Percentiles rank a stretch among this genome's conserved stretches.
Evolutionary conservation across 2,113 vertebrate species (phyloP).

Genomic region (Vidua macroura): DNA sequence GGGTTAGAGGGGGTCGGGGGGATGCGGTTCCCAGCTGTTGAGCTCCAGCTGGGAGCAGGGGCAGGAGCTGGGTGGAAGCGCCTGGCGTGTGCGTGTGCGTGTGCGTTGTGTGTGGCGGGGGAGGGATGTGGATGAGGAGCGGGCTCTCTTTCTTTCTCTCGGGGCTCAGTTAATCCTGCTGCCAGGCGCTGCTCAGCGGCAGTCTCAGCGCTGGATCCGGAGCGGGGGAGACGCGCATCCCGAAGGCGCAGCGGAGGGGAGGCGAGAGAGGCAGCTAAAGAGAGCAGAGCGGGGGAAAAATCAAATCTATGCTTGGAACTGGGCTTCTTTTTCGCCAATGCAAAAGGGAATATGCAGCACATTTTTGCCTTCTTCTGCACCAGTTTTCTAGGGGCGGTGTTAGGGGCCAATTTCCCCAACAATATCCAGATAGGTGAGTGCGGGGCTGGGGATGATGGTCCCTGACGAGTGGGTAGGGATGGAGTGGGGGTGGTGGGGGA

Average conservation of each 20-base stretch:
- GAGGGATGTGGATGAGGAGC: slow-evolving; percentile 72
- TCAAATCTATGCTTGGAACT: slow-evolving; percentile 91
- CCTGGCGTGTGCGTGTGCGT: slow-evolving; percentile 6
- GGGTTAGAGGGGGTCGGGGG: not conserved
- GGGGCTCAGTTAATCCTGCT: slow-evolving; percentile 77
- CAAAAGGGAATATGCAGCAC: slow-evolving; percentile 99
- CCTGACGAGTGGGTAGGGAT: not conserved
- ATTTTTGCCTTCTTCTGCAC: slow-evolving; percentile 96
- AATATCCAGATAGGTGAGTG: slow-evolving; percentile 98
- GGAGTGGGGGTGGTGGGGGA: not conserved
- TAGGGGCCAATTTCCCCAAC: slow-evolving; percentile 99
- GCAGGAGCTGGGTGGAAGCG: slow-evolving; percentile 30
- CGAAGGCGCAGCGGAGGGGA: slow-evolving; percentile 53
- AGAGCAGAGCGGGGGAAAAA: slow-evolving; percentile 68
- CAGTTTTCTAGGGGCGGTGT: slow-evolving; percentile 96
- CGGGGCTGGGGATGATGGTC: not conserved
- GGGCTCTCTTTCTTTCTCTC: slow-evolving; percentile 68
- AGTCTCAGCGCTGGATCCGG: slow-evolving; percentile 72
- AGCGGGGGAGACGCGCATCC: slow-evolving; percentile 60
- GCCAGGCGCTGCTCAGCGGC: slow-evolving; percentile 79
- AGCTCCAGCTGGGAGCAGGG: not conserved
- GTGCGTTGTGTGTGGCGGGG: slow-evolving; percentile 55
- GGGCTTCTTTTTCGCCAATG: slow-evolving; percentile 94
- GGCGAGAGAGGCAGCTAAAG: slow-evolving; percentile 56
- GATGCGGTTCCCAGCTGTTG: not conserved